These are phyloP conservation scores for Enteromius paludinosus DNA, from an alignment of 2,797 vertebrate genomes.

Conservation along the genomic window DNA sequence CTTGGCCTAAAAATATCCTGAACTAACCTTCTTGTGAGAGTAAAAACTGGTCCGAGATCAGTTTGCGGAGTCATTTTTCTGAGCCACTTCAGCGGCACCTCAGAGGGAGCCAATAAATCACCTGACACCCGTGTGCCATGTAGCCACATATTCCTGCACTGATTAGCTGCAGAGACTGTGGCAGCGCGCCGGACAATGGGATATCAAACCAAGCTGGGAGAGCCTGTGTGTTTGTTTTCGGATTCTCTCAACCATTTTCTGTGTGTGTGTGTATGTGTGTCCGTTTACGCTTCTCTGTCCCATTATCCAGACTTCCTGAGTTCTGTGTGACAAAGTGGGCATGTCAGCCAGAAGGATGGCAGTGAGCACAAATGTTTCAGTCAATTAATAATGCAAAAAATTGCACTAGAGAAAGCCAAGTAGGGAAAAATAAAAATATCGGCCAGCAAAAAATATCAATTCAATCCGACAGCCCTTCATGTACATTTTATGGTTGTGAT, in stretches of 20 bases:
- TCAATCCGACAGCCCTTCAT: conserved; percentile 39
- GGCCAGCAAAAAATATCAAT: conserved; percentile 45
- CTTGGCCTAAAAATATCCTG: conserved; percentile 32
- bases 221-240: conserved; percentile 26
- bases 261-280: conserved; percentile 4
- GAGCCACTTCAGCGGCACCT: conserved; percentile 71
- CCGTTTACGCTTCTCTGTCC: conserved; percentile 38
- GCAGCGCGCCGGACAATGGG: conserved; percentile 15
- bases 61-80: conserved; percentile 56
- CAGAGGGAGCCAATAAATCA: conserved; percentile 76
- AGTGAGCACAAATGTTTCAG: conserved; percentile 70
- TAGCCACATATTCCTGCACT: conserved; percentile 72
- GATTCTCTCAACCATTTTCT: conserved; percentile 25
- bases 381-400: conserved; percentile 77
- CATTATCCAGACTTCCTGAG: conserved; percentile 47
- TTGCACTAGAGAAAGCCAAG: conserved; percentile 75
- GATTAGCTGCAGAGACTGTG: conserved; percentile 73
- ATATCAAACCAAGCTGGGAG: conserved; percentile 25
- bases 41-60: conserved; percentile 24
- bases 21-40: conserved; percentile 28
- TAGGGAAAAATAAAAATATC: conserved; percentile 61
- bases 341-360: conserved; percentile 62
- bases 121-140: conserved; percentile 63
- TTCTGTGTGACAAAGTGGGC: conserved; percentile 49
- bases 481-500: conserved; percentile 37